Evolutionary conservation across 2,797 vertebrate genomes (phyloP), one percentile per base, ranked within the genome.

Genomic region (Chaetophractus vellerosus): DNA sequence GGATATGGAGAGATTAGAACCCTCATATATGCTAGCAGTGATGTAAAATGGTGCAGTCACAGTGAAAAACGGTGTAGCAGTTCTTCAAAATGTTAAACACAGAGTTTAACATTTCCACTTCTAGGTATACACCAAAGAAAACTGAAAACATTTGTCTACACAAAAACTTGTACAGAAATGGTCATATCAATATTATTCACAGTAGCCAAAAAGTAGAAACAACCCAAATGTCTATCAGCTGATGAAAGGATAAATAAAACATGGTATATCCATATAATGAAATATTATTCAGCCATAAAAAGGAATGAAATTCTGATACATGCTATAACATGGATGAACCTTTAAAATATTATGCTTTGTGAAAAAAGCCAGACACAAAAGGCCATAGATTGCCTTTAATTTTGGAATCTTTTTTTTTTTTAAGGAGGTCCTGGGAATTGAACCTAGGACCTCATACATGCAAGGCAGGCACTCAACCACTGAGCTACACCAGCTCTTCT

Each of bases 281-380:
- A 87, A 69, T 82, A 94, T 90, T 78, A 78, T 69, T 87, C 45
- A 69, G 41, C 41, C 41, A 52, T 75, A 24, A 74, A 85, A 87
- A 79, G 68, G n/a, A 78, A 83, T 8, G 12, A 33, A 52, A 23
- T 52, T 33, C 50, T 26, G 61, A 75, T 80, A 80, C 31, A 5
- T 41, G 11, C 16, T 50, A 50, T 28, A 68, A 38, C 64, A 61
- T 69, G 50, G 33, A 78, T 52, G 71, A 36, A 64, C 89, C 68
- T 87, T 52, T 50, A 75, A 75, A 81, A 50, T 12, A 50, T 38
- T 91, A 66, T 38, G 38, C 48, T 80, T 81, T 59, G 28, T 45
- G 41, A 93, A 84, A 81, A 9, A 85, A 63, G 66, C 41, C 45
- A 64, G 64, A 57, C n/a, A 84, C 26, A 55, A 71, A 81, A 94